Base-by-base conservation (phyloP, 1,140 invertebrate genomes). In the Centruroides vittatus region DNA sequence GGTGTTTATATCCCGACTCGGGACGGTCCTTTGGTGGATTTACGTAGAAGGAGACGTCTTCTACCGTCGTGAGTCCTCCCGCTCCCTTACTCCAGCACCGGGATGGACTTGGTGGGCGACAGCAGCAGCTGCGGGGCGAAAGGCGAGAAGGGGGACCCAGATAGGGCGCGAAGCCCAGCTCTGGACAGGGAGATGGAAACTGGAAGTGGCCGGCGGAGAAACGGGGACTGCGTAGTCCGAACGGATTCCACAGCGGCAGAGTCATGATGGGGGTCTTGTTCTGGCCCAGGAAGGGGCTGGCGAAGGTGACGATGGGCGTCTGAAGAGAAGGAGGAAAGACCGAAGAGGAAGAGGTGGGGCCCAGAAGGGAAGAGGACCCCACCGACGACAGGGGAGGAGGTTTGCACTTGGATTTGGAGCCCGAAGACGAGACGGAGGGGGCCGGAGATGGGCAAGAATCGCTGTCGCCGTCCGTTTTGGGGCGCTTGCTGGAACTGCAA, bases 251-350 rank as follows among this genome's bases (percentile, higher is more conserved):
- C 41, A 68, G 66, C 46, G 67, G 60, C 13, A 68, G 56, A 47
- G 61, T 60, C 36, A 66, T 13, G 4, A 63, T 23, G 3, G 65
- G 61, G 6, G 66, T 65, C 46, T 68, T 67, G 36, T 59, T 59
- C 41, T 67, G 67, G 3, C 52, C 36, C 48, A 69, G 53, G 64
- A 70, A 70, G 10, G 69, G 69, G 57, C 66, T 68, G 0, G 66
- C 57, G 55, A 69, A 69, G 10, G 64, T 68, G 23, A 70, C 65
- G 12, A 70, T 61, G 7, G 69, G 69, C n/a, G 69, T 70, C 54
- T 70, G 69, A 9, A 70, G 61, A 6, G 69, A 69, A n/a, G 68
- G 51, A 12, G 65, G 50, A 41, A 41, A 41, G 7, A 69, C 69
- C n/a, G 69, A 70, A 47, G 70, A 69, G 9, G 70, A 60, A 6